Percentiles rank a stretch among this genome's conserved stretches.
These are phyloP conservation scores for Polypterus bichir DNA, from an alignment of 2,113 vertebrate species.

Conservation along the genomic window DNA sequence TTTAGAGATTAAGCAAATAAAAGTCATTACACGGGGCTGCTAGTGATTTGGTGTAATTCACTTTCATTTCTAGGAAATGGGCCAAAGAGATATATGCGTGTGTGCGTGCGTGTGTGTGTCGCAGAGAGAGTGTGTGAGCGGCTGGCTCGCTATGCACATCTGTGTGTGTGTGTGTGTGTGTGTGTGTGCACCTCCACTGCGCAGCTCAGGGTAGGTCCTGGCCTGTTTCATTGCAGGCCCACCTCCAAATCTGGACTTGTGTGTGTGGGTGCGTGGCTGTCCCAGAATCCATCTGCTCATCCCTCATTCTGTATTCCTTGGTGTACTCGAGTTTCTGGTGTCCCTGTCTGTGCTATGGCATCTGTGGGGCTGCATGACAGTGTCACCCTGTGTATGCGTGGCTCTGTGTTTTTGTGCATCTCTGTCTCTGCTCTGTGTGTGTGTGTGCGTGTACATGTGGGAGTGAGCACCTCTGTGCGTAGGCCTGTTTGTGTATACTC, in stretches of 20 bases:
- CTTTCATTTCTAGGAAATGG: slow-evolving; percentile 78
- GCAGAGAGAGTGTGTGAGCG: slow-evolving; percentile 34
- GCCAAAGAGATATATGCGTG: slow-evolving; percentile 57
- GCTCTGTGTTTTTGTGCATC: neutral
- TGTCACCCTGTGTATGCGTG: slow-evolving; percentile 29
- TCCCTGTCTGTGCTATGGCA: slow-evolving; percentile 28
- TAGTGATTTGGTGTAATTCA: slow-evolving; percentile 83
- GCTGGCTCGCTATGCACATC: neutral
- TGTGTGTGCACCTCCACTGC: no score
- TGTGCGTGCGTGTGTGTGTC: slow-evolving; percentile 38
- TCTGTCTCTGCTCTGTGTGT: neutral
- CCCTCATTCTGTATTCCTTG: no score
- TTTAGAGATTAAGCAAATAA: slow-evolving; percentile 99
- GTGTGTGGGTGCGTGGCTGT: no score
- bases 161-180: no score
- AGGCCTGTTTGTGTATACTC: slow-evolving; percentile 13
- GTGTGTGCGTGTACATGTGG: slow-evolving; percentile 17
- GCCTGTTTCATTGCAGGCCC: no score
- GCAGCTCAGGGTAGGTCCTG: no score
- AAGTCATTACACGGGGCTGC: slow-evolving; percentile 79
- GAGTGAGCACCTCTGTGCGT: slow-evolving; percentile 18
- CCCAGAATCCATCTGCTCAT: no score
- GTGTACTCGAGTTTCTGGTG: slow-evolving; percentile 7
- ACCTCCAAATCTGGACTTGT: no score
- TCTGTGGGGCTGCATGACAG: slow-evolving; percentile 37